Evolutionary conservation across 2,113 vertebrate species (phyloP).

Genomic region (Actenoides lindsayi): DNA sequence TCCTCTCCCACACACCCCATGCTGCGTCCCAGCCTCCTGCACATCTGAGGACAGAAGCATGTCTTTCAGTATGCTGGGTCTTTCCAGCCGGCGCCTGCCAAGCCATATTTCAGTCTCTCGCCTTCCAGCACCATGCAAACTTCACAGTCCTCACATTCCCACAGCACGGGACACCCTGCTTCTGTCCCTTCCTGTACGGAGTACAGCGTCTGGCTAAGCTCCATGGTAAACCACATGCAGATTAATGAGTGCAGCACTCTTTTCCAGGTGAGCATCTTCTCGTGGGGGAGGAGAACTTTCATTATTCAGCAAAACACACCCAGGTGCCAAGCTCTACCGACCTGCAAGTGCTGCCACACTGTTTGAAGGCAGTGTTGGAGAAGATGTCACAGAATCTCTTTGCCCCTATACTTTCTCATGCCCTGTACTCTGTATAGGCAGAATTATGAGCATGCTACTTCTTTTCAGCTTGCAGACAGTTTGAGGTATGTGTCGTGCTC

Average conservation of each 20-base stretch:
- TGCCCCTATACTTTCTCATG: neutral
- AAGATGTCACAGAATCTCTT: neutral
- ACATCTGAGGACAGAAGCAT: neutral
- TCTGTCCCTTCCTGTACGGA: slow-evolving; percentile 43
- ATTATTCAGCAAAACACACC: neutral
- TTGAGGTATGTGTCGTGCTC: neutral
- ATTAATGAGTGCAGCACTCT: neutral
- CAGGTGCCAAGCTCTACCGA: neutral
- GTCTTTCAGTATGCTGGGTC: slow-evolving; percentile 55
- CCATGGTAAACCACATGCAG: neutral
- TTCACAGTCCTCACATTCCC: slow-evolving; percentile 68
- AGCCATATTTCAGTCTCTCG: slow-evolving; percentile 66
- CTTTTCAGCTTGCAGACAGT: neutral
- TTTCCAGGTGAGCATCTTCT: neutral
- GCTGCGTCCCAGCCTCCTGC: neutral
- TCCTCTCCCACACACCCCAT: neutral
- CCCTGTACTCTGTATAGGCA: neutral
- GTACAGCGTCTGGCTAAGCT: slow-evolving; percentile 10
- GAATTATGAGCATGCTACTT: neutral
- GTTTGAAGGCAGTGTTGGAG: neutral
- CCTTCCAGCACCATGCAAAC: slow-evolving; percentile 69
- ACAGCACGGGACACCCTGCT: neutral
- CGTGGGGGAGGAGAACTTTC: neutral
- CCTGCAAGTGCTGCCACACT: neutral
- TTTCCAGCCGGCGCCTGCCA: slow-evolving; percentile 44